Evolutionary conservation across 2,888 invertebrate species (phyloP).

Genomic region (Colletes collaris): DNA sequence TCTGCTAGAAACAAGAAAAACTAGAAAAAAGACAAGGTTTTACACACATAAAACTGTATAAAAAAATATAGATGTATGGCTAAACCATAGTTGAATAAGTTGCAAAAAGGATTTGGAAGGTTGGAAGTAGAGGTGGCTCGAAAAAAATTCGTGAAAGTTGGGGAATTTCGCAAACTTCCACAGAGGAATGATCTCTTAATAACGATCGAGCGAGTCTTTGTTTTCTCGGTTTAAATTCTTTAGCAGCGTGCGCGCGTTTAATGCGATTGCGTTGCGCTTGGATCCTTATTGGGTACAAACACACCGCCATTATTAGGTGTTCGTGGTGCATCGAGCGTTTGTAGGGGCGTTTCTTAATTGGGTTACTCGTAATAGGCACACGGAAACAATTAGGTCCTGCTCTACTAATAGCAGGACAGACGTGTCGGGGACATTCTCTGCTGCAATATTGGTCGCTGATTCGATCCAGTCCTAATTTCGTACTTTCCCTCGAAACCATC

Average conservation of each 20-base stretch:
- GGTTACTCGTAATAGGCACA: conserved; percentile 48
- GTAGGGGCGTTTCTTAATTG: conserved; percentile 48
- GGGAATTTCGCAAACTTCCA: too few species aligned
- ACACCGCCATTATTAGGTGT: conserved; percentile 24
- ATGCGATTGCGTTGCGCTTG: background rate
- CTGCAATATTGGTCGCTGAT: conserved; percentile 12
- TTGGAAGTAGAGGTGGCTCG: too few species aligned
- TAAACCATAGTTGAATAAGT: too few species aligned
- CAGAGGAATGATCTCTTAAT: too few species aligned
- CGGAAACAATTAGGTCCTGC: conserved; percentile 45
- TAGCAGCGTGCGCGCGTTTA: background rate
- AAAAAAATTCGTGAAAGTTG: too few species aligned
- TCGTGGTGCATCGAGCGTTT: conserved; percentile 27
- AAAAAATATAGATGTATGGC: too few species aligned
- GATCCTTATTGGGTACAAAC: conserved; percentile 11
- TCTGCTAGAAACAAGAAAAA: too few species aligned
- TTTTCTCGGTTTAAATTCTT: background rate
- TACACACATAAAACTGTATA: too few species aligned
- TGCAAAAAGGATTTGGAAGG: too few species aligned
- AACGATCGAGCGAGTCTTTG: background rate
- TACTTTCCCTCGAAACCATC: background rate
- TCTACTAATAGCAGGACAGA: conserved; percentile 25
- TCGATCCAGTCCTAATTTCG: conserved; percentile 12
- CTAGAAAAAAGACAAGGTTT: too few species aligned
- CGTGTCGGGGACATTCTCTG: conserved; percentile 28